Percentiles rank a stretch among this genome's conserved stretches.
Conservation (phyloP, 1,140 invertebrate species). For the Dermatophagoides farinae region DNA sequence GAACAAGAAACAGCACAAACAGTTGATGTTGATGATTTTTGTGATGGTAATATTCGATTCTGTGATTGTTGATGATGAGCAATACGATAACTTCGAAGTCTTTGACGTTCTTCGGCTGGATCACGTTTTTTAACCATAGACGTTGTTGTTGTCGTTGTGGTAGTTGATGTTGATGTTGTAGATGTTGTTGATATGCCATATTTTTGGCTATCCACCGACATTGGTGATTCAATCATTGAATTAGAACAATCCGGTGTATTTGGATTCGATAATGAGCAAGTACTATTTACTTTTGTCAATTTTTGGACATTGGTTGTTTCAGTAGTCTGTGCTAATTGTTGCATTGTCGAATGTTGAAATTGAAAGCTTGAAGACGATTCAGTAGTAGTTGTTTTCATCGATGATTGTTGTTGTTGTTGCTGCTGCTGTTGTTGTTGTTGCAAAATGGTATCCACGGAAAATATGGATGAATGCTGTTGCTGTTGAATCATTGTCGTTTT, state of each 20-base stretch:
- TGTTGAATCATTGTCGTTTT: neutral
- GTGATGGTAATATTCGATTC: slow-evolving; percentile 1
- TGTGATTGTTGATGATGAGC: slow-evolving; percentile 10
- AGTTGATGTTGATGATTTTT: neutral
- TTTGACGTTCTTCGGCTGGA: slow-evolving; percentile 14
- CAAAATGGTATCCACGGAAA: neutral
- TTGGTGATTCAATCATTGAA: neutral
- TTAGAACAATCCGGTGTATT: neutral
- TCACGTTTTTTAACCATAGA: neutral
- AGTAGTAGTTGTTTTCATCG: neutral
- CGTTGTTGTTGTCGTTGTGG: neutral
- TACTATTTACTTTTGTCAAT: no score
- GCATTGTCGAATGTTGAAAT: neutral
- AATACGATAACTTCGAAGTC: slow-evolving; percentile 14
- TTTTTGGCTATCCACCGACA: neutral
- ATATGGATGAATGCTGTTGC: neutral
- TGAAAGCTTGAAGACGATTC: neutral
- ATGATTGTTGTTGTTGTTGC: neutral
- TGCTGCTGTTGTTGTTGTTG: neutral
- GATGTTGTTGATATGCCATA: neutral
- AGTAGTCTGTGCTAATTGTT: neutral
- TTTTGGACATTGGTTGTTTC: neutral
- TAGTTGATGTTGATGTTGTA: neutral
- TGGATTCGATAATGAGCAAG: neutral
- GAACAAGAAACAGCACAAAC: neutral